These are phyloP conservation scores for Pheucticus melanocephalus DNA, from an alignment of 2,113 vertebrate species.

Conservation along the genomic window DNA sequence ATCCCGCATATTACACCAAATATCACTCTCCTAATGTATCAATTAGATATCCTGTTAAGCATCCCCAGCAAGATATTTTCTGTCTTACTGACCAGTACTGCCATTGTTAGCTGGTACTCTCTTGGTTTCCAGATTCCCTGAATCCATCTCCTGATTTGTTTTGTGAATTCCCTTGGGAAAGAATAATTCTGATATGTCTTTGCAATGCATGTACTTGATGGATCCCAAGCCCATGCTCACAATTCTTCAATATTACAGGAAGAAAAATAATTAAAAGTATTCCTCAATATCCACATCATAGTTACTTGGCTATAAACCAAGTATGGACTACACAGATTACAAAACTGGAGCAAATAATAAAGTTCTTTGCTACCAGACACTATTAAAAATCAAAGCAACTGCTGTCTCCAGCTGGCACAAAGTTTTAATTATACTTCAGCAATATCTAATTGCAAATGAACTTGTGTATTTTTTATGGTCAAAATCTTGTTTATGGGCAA, in stretches of 20 bases:
- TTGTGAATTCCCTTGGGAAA: not conserved
- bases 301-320: not conserved
- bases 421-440: conserved; percentile 7
- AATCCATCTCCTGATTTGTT: not conserved
- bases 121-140: not conserved
- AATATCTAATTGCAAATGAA: conserved; percentile 11
- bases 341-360: not conserved
- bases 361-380: not conserved
- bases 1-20: not conserved
- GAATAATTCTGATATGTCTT: not conserved
- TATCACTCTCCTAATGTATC: not conserved
- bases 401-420: not conserved
- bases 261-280: not conserved
- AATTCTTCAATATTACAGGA: not conserved
- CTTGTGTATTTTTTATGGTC: not conserved
- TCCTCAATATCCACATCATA: not conserved
- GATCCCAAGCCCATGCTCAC: not conserved
- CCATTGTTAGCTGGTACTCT: not conserved
- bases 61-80: not conserved
- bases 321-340: not conserved
- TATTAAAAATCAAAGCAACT: not conserved
- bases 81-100: not conserved
- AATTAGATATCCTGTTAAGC: not conserved
- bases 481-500: not conserved
- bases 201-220: not conserved